A percentile compares a stretch with the other conserved stretches of the same genome.
Conservation (phyloP, 2,888 invertebrate species). For the Cepaea hortensis region DNA sequence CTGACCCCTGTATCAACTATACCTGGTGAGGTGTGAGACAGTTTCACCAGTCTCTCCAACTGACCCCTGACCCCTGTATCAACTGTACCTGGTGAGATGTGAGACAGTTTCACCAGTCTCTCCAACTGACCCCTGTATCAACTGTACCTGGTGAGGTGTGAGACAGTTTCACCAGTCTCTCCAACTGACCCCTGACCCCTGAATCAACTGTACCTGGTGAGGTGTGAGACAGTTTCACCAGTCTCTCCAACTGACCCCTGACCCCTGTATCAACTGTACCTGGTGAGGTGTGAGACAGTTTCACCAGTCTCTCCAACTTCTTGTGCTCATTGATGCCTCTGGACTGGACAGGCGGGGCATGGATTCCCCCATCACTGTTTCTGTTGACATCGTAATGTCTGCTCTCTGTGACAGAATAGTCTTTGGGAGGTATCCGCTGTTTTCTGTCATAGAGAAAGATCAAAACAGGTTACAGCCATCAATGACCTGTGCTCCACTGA, state of each 20-base stretch:
- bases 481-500: too few species aligned
- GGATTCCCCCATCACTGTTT: background rate
- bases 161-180: too few species aligned
- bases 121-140: background rate
- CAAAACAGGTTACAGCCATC: background rate
- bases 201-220: too few species aligned
- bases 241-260: background rate
- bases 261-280: background rate
- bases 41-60: too few species aligned
- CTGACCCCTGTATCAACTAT: too few species aligned
- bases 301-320: conserved; percentile 37
- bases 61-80: background rate
- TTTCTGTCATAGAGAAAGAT: background rate
- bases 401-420: conserved; percentile 19
- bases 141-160: too few species aligned
- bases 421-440: conserved; percentile 8
- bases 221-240: too few species aligned
- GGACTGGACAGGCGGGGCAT: background rate
- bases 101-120: background rate
- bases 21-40: too few species aligned
- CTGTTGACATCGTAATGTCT: conserved; percentile 30
- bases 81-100: background rate
- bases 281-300: background rate
- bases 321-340: conserved; percentile 36
- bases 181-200: too few species aligned